Conservation (phyloP, 2,888 invertebrate genomes). For the Leucoma salicis region DNA sequence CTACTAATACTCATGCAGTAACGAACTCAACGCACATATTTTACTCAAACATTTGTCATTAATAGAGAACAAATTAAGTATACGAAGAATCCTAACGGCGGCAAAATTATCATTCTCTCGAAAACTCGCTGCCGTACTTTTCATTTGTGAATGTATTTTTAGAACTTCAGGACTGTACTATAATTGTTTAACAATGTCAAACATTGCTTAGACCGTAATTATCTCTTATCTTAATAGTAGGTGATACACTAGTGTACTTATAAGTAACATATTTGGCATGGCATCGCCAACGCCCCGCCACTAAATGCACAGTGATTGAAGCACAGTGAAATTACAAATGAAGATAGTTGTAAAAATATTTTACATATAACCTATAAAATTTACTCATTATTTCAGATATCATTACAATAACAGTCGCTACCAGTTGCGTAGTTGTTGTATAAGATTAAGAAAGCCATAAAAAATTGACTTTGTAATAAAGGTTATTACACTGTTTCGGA, state of each 20-base stretch:
- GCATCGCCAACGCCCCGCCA: conserved; percentile 10
- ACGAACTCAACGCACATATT: not conserved
- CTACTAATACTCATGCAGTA: conserved; percentile 19
- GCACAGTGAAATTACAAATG: conserved; percentile 24
- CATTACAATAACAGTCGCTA: too few relatives aligned
- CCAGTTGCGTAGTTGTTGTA: too few relatives aligned
- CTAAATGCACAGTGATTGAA: conserved; percentile 38
- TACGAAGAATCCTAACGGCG: not conserved
- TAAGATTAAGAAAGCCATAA: too few relatives aligned
- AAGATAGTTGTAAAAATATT: conserved; percentile 18
- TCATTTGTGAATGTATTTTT: not conserved
- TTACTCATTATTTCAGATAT: too few relatives aligned
- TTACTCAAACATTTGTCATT: too few relatives aligned
- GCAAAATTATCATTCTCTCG: not conserved
- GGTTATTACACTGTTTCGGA: too few relatives aligned
- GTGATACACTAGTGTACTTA: conserved; percentile 48
- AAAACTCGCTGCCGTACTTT: not conserved
- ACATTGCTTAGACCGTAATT: conserved; percentile 48
- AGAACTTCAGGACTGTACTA: conserved; percentile 21
- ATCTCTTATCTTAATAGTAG: conserved; percentile 32
- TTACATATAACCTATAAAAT: too few relatives aligned
- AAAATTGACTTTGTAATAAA: too few relatives aligned
- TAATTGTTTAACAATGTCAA: conserved; percentile 45
- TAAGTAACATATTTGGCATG: conserved; percentile 23
- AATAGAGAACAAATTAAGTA: not conserved